phyloP scores from a whole-genome alignment of 2,113 vertebrate genomes.

The Prionailurus bengalensis region DNA sequence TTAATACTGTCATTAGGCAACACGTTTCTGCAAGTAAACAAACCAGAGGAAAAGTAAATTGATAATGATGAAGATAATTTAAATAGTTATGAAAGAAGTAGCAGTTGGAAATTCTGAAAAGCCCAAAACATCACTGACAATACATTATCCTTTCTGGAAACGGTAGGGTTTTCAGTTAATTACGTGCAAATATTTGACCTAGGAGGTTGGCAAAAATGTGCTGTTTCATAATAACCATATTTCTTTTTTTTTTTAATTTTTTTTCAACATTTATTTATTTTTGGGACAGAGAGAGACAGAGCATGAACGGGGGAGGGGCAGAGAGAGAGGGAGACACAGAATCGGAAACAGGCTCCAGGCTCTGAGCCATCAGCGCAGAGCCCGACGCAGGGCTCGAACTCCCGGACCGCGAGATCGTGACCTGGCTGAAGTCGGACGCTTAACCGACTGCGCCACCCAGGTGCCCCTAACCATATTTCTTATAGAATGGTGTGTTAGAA shows the following conservation, averaged over 20 bases:
- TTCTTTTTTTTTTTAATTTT: not conserved
- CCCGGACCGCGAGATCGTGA: no score
- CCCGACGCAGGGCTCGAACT: no score
- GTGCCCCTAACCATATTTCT: not conserved
- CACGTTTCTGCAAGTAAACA: not conserved
- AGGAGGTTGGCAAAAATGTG: not conserved
- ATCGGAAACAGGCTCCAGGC: no score
- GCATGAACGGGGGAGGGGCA: no score
- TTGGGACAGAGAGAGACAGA: no score
- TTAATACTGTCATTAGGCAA: not conserved
- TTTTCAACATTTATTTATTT: no score
- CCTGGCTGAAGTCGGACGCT: no score
- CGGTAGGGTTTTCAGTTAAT: not conserved
- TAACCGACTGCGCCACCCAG: no score
- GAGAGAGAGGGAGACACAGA: no score
- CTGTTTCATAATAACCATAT: not conserved
- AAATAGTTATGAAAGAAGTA: not conserved
- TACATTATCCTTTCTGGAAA: not conserved
- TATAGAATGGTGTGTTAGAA: not conserved
- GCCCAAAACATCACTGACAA: not conserved
- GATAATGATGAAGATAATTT: not conserved
- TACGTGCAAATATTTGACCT: no score
- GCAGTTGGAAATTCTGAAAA: not conserved
- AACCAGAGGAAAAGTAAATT: not conserved
- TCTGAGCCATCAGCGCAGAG: no score